Conservation (phyloP, 2,888 invertebrate genomes). For the Dasysyrphus albostriatus region DNA sequence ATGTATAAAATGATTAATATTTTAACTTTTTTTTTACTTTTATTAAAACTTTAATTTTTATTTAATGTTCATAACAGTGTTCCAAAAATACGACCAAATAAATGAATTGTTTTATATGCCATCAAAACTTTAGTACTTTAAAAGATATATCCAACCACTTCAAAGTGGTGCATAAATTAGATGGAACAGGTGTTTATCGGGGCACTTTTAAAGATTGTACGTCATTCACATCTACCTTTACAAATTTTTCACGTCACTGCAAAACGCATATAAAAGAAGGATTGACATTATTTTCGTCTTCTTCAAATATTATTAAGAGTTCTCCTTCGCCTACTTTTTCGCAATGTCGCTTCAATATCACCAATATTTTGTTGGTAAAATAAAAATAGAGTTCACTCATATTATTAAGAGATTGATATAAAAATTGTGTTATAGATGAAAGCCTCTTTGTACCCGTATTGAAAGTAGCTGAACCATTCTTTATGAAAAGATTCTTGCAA, state of each 20-base stretch:
- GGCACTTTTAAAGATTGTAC: background rate
- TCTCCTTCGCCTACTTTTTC: background rate
- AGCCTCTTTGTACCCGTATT: background rate
- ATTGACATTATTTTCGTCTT: background rate
- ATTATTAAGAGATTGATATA: background rate
- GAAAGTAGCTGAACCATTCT: background rate
- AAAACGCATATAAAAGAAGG: conserved; percentile 15
- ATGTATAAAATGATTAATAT: no score
- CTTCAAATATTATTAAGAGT: background rate
- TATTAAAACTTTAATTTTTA: no score
- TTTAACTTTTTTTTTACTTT: no score
- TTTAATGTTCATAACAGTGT: no score
- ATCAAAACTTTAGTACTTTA: background rate
- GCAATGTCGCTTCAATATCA: background rate
- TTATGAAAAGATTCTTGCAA: background rate
- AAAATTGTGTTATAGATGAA: background rate
- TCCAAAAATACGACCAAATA: no score
- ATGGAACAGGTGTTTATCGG: conserved; percentile 12
- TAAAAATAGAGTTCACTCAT: background rate
- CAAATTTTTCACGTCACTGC: conserved; percentile 16
- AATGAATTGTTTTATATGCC: no score
- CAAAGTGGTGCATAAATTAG: conserved; percentile 4
- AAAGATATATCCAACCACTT: conserved; percentile 6
- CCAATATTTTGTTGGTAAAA: conserved; percentile 10
- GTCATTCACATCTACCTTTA: conserved; percentile 3